Evolutionary conservation across 2,113 vertebrate genomes (phyloP), one percentile per base, ranked within the genome.

Genomic region (Macheiramphus alcinus): DNA sequence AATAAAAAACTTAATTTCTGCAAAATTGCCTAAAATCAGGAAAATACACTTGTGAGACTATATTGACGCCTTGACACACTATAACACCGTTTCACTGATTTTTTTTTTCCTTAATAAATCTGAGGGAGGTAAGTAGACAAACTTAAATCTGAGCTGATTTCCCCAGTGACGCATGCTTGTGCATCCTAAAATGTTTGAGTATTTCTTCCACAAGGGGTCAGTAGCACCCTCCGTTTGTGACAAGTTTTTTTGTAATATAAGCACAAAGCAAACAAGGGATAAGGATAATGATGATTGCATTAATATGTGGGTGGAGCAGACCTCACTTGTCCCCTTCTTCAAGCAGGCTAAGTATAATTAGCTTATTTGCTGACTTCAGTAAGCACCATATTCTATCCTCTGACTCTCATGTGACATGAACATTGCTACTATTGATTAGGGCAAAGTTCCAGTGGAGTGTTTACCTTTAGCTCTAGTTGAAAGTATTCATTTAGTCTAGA

Each of bases 381-480:
- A 62, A 93, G 86, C 68, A 89, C 96, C 94, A 58, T 92, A 96
- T 80, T 86, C 93, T 91, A 89, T 97, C 96, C 87, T 95, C 81
- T 85, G 53, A 74, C 88, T 97, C 96, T 97, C 94, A 97, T 95
- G 90, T 84, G 89, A 97, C 96, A 97, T 97, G 98, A 98, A 97
- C 98, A 98, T 98, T 98, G 98, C 98, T 98, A 96, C 97, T 98
- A 98, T 98, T 96, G 97, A 98, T 97, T 95, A 97, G 98, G 97
- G 95, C 98, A 98, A 98, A 98, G 98, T 98, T 98, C 98, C 97
- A 97, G 96, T 88, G 97, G 79, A 97, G 95, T 96, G 96, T 97
- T 97, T 97, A 81, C 76, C 85, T 96, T 97, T 71, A 96, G 91
- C 96, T 96, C 80, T 88, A 91, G 94, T 65, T 92, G 74, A 95